phyloP scores from a whole-genome alignment of 1,140 invertebrate species.

The Monochamus saltuarius region DNA sequence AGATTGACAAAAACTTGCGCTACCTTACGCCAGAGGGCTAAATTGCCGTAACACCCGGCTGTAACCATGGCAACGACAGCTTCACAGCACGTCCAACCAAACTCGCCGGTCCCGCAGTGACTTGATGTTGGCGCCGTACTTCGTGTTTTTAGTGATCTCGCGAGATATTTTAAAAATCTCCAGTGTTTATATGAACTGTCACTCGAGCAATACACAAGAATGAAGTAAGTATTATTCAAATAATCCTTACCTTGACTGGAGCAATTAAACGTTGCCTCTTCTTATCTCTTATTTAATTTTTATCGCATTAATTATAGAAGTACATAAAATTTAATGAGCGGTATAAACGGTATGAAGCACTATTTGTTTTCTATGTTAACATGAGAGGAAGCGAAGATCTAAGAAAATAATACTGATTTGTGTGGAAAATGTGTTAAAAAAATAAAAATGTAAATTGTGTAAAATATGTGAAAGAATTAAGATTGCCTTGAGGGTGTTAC shows the following conservation, averaged over 20 bases:
- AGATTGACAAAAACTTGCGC: background rate
- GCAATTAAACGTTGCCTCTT: constrained; percentile 1
- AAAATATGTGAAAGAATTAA: too few relatives aligned
- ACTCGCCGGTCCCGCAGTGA: constrained; percentile 37
- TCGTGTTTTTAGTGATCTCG: constrained; percentile 20
- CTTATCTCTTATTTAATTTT: constrained; percentile 3
- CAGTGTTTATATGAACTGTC: constrained; percentile 19
- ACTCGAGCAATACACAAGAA: constrained; percentile 19
- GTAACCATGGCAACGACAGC: constrained; percentile 40
- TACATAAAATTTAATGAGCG: too few relatives aligned
- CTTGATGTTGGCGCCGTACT: background rate
- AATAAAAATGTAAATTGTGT: too few relatives aligned
- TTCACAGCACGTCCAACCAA: constrained; percentile 33
- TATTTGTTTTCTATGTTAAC: too few relatives aligned
- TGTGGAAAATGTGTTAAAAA: too few relatives aligned
- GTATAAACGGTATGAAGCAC: too few relatives aligned
- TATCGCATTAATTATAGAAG: background rate
- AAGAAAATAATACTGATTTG: too few relatives aligned
- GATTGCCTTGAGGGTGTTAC: too few relatives aligned
- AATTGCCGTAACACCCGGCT: constrained; percentile 32
- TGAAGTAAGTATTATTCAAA: constrained; percentile 20
- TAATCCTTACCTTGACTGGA: background rate
- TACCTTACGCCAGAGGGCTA: constrained; percentile 24
- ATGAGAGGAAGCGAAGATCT: too few relatives aligned
- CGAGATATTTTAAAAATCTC: constrained; percentile 20